Base-by-base conservation (phyloP, 1,140 invertebrate species). In the Papilio polytes region DNA sequence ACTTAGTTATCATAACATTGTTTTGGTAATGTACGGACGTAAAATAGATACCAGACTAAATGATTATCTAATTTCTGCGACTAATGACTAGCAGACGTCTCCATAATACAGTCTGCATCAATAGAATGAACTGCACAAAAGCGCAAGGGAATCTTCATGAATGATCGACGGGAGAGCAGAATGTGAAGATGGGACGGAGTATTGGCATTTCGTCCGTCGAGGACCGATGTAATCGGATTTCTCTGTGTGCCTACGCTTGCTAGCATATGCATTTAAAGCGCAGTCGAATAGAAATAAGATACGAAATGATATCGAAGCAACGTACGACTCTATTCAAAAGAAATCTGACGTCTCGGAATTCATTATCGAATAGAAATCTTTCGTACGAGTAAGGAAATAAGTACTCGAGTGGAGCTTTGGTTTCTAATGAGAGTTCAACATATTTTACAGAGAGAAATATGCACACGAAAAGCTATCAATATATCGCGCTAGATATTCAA, bases 161-260 rank as follows among this genome's bases (percentile, higher is more conserved):
- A 85, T 80, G 81, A 80, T 84, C 80, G 80, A 82, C 79, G 72
- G 80, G 84, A 84, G 81, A 81, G 83, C 80, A 84, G 77, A 85
- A 83, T 56, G 77, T 63, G 81, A 83, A 80, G 82, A 85, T 83
- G 83, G 80, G 82, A 85, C 82, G 81, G 79, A 80, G 81, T 51
- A 84, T 84, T 81, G 78, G 81, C 80, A 78, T 83, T 78, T 76
- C 84, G 44, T 84, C 53, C 78, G 82, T 77, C 56, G 82, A 85
- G 84, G 82, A 81, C 77, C 82, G 73, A 80, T 82, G 80, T 84
- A 85, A 85, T 85, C 82, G 82, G 84, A 84, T 85, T 84, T 84
- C 80, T 76, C 44, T 51, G 74, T 76, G 63, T 81, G 78, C 80
- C 82, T 82, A 85, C 36, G 72, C 20, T 76, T 53, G 63, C 63